These are phyloP conservation scores for Danio aesculapii DNA, from an alignment of 2,797 vertebrate genomes.

Conservation along the genomic window DNA sequence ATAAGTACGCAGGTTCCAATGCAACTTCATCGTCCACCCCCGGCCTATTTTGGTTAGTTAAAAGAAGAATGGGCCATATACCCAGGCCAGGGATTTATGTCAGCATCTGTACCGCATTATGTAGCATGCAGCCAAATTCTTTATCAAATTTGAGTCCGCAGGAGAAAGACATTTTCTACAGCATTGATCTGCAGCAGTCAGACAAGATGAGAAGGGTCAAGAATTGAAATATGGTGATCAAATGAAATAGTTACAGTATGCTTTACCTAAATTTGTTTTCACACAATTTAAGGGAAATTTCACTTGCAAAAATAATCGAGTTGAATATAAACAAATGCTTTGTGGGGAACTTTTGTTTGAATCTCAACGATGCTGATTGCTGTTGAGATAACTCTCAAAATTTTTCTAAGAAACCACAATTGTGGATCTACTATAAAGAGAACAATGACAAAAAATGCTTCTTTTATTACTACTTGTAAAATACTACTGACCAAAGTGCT, in stretches of 20 bases:
- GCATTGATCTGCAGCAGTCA: neutral
- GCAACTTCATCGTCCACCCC: conserved; percentile 74
- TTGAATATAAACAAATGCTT: neutral
- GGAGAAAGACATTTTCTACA: conserved; percentile 2
- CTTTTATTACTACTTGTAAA: neutral
- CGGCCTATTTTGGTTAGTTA: conserved; percentile 13
- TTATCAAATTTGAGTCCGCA: conserved; percentile 34
- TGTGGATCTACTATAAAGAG: neutral
- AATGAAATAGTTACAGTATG: no score
- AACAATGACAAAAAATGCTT: neutral
- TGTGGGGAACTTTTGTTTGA: neutral
- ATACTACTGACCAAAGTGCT: neutral
- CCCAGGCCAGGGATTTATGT: neutral
- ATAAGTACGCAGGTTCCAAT: conserved; percentile 78
- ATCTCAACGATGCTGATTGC: neutral
- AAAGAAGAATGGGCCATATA: conserved; percentile 35
- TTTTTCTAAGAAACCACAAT: neutral
- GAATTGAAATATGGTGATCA: no score
- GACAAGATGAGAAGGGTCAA: neutral
- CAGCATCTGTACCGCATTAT: conserved; percentile 13
- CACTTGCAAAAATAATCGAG: neutral
- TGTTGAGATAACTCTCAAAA: neutral
- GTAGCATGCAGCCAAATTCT: neutral
- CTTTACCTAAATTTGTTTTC: no score
- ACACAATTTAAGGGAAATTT: no score